These are phyloP conservation scores for Rhegmatorhina hoffmannsi DNA, from an alignment of 2,113 vertebrate species.

Conservation along the genomic window DNA sequence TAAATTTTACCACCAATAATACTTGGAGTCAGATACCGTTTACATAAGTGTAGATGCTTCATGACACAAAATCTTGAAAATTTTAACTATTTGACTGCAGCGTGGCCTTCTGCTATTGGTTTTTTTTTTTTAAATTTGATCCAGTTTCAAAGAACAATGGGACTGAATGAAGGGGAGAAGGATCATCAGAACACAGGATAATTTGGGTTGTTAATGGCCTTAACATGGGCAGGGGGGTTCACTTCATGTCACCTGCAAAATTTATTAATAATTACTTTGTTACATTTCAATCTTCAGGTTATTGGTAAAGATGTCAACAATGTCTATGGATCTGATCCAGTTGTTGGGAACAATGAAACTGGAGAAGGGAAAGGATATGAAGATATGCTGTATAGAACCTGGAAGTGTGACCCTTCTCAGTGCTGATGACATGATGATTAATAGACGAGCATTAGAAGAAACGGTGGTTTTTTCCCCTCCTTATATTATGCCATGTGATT, in stretches of 20 bases:
- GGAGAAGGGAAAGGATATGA: neutral
- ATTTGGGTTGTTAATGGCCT: neutral
- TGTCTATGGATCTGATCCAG: neutral
- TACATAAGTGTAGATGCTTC: neutral
- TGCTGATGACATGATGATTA: neutral
- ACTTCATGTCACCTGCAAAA: neutral
- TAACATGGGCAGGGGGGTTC: fast-evolving
- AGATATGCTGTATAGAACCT: neutral
- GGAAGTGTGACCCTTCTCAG: neutral
- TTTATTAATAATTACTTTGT: neutral
- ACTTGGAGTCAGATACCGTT: neutral
- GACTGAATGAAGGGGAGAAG: neutral
- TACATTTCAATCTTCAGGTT: neutral
- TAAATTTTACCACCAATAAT: neutral
- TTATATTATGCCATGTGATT: neutral
- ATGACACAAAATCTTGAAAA: neutral
- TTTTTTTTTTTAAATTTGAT: neutral
- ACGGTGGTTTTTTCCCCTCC: fast-evolving
- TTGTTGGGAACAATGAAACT: neutral
- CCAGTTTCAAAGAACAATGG: neutral
- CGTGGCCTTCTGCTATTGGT: neutral
- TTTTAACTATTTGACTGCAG: neutral
- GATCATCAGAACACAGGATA: neutral
- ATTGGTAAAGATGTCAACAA: neutral
- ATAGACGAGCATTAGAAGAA: neutral